Evolutionary conservation across 2,113 vertebrate species (phyloP).

Genomic region (Ardeotis arabs): DNA sequence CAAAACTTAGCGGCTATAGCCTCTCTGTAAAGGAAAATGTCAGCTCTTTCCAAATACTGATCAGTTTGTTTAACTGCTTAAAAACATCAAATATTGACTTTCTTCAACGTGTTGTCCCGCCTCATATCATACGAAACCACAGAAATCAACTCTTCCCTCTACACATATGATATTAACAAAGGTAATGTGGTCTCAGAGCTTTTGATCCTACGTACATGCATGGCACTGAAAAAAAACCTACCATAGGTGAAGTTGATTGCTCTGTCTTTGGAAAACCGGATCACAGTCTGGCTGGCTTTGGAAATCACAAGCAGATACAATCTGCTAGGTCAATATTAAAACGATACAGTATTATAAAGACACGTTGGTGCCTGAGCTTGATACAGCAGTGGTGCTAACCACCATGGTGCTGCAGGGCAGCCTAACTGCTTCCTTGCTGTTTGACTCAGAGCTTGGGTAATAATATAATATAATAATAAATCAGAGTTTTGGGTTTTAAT

Average conservation of each 20-base stretch:
- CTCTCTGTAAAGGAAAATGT: background rate
- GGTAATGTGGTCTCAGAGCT: background rate
- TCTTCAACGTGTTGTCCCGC: background rate
- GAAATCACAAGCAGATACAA: background rate
- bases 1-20: background rate
- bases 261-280: background rate
- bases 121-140: background rate
- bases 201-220: background rate
- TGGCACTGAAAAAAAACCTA: background rate
- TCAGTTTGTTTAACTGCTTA: background rate
- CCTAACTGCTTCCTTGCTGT: background rate
- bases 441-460: background rate
- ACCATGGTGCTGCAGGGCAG: background rate
- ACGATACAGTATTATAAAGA: background rate
- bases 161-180: background rate
- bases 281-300: background rate
- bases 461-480: background rate
- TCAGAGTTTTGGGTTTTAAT: background rate
- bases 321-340: background rate
- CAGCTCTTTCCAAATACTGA: background rate
- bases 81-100: background rate
- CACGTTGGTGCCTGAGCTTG: background rate
- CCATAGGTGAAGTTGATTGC: background rate
- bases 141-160: background rate
- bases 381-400: background rate